Evolutionary conservation across 2,888 invertebrate genomes (phyloP), one percentile per base, ranked within the genome.

Genomic region (Hyppa rectilinea): DNA sequence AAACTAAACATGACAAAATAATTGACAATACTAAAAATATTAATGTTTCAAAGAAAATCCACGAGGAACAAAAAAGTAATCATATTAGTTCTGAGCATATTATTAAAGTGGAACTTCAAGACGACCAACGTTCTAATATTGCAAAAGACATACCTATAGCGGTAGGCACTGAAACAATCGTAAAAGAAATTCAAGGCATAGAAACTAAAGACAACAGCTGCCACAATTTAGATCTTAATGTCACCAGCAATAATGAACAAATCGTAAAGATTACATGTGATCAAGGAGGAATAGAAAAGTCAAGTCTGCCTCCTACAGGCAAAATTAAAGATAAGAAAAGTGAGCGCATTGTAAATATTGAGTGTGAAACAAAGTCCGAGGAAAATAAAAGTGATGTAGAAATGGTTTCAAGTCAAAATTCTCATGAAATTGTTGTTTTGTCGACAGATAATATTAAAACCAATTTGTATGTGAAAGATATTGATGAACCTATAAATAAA

Each of bases 381-480:
- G 69, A 63, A 43, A 65, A 43, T 69, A 52, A 71, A 52, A 62
- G 31, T 60, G 26, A 53, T 2, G 7, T 60, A 29, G 65, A 75
- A 56, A 72, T 53, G 60, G 47, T 64, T 56, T 59, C 70, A 45
- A 72, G 20, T 40, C 69, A 74, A 69, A 81, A 70, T 53, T 64
- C 75, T 36, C 92, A 95, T 82, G 96, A 95, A 91, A 94, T 96
- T 68, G 80, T 94, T 29, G 89, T 95, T 74, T 83, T 94, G 60
- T 93, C 94, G 7, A 95, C 93, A 10, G 94, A 95, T 71, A 85
- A 94, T 70, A 92, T 96, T 59, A 90, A 91, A 87, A 94, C 94
- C 5, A 88, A 93, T 87, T 88, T 96, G 67, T 92, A 90, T 81
- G 95, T 96, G 0, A 95, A 95, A 88, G 92, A 94, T 70, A 71